These are phyloP conservation scores for Caenorhabditis japonica DNA, from an alignment of 2,888 invertebrate species.

Conservation along the genomic window DNA sequence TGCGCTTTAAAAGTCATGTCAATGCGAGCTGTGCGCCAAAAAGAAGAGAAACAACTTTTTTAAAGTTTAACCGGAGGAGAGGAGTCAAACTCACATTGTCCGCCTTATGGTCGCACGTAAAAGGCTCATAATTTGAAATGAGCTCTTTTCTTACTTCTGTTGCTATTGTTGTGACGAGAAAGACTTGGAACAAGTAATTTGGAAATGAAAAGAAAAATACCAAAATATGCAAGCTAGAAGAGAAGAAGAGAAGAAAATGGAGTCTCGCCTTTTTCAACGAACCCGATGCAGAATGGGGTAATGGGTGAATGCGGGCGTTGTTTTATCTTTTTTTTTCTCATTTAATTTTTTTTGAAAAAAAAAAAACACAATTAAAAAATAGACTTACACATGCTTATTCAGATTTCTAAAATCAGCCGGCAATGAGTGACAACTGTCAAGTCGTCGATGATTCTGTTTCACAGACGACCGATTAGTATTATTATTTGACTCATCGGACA, in stretches of 20 bases:
- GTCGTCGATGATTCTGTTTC: slow-evolving; percentile 22
- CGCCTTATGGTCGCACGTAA: no score
- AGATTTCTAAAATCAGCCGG: slow-evolving; percentile 47
- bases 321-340: slow-evolving; percentile 1
- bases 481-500: slow-evolving; percentile 28
- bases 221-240: background rate
- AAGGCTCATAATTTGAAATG: no score
- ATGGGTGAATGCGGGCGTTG: background rate
- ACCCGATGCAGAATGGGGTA: background rate
- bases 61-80: no score
- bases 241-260: slow-evolving; percentile 5
- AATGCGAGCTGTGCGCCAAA: no score
- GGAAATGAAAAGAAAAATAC: no score
- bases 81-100: no score
- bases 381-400: slow-evolving; percentile 43
- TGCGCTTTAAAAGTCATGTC: no score
- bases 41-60: no score
- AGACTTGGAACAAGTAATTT: slow-evolving; percentile 9
- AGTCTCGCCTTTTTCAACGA: slow-evolving; percentile 21
- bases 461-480: slow-evolving; percentile 33
- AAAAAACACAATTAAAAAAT: no score
- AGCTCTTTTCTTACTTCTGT: background rate
- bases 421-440: slow-evolving; percentile 47
- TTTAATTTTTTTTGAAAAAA: background rate
- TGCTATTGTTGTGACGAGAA: no score